Evolutionary conservation across 1,140 invertebrate genomes (phyloP).

Genomic region (Cydia fagiglandana): DNA sequence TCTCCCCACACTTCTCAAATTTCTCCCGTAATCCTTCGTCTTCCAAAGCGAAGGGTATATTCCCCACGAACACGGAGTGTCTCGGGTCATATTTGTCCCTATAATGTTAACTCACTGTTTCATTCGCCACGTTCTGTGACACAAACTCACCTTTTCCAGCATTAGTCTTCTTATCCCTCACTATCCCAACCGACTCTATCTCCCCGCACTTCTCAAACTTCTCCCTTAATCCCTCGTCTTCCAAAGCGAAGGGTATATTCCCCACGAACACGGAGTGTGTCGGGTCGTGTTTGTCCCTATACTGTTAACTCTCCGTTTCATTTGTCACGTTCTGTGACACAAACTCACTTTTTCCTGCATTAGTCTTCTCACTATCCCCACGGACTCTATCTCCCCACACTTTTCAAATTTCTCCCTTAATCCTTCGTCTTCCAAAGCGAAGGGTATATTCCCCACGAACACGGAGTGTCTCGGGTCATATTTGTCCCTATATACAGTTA

Average conservation of each 20-base stretch:
- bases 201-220: conserved; percentile 87
- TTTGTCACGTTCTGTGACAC: too few relatives aligned
- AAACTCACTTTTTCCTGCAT: conserved; percentile 82
- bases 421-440: conserved; percentile 84
- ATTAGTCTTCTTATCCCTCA: conserved; percentile 85
- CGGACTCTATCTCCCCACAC: conserved; percentile 86
- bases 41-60: conserved; percentile 84
- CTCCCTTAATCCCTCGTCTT: conserved; percentile 85
- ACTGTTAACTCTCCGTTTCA: too few relatives aligned
- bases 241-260: conserved; percentile 84
- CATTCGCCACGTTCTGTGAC: not conserved
- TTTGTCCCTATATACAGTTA: conserved; percentile 56
- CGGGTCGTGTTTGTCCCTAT: conserved; percentile 72
- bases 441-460: conserved; percentile 88
- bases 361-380: conserved; percentile 85
- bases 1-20: conserved; percentile 86
- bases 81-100: conserved; percentile 48
- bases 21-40: conserved; percentile 85
- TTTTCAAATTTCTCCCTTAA: conserved; percentile 84
- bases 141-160: conserved; percentile 82
- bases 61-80: conserved; percentile 87
- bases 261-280: conserved; percentile 87
- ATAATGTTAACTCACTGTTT: conserved; percentile 39
- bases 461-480: conserved; percentile 76
- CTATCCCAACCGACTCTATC: conserved; percentile 84